A percentile compares a stretch with the other conserved stretches of the same genome.
These are phyloP conservation scores for Zygothrica quintamaculata DNA, from an alignment of 2,888 invertebrate genomes.

Conservation along the genomic window DNA sequence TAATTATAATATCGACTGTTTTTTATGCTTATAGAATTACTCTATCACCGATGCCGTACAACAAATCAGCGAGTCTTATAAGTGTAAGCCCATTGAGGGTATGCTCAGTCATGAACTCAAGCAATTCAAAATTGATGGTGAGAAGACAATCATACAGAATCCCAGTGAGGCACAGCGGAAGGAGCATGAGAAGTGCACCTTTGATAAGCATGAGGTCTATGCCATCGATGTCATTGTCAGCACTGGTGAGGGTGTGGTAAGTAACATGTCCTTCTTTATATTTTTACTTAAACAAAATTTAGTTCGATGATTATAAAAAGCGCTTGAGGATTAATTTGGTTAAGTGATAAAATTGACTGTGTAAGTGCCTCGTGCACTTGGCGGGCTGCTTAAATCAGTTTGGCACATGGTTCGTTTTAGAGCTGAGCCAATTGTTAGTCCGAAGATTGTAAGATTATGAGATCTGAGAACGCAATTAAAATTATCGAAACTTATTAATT, in stretches of 20 bases:
- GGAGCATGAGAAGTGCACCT: slow-evolving; percentile 97
- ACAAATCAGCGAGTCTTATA: slow-evolving; percentile 95
- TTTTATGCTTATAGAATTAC: slow-evolving; percentile 89
- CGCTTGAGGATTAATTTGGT: slow-evolving; percentile 81
- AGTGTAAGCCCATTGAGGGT: slow-evolving; percentile 99
- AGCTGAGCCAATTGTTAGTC: slow-evolving; percentile 55
- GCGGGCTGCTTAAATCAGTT: slow-evolving; percentile 26
- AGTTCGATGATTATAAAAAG: slow-evolving; percentile 84
- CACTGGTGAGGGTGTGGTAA: slow-evolving; percentile 96
- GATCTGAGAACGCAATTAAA: slow-evolving; percentile 83
- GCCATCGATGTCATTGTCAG: slow-evolving; percentile 99
- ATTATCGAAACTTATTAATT: not conserved
- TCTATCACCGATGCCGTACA: slow-evolving; percentile 96
- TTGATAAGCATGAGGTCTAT: slow-evolving; percentile 98
- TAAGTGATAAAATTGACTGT: slow-evolving; percentile 38
- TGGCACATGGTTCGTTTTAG: slow-evolving; percentile 39
- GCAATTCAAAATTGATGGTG: slow-evolving; percentile 98
- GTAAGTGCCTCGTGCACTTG: slow-evolving; percentile 49
- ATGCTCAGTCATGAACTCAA: slow-evolving; percentile 98
- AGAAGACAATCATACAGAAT: slow-evolving; percentile 98
- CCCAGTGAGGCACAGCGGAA: slow-evolving; percentile 98
- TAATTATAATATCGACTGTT: too few species aligned
- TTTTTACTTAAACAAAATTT: not conserved
- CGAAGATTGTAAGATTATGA: slow-evolving; percentile 85
- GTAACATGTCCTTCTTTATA: slow-evolving; percentile 74